Base-by-base conservation (phyloP, 2,888 invertebrate genomes). In the Drosophila neonasuta region DNA sequence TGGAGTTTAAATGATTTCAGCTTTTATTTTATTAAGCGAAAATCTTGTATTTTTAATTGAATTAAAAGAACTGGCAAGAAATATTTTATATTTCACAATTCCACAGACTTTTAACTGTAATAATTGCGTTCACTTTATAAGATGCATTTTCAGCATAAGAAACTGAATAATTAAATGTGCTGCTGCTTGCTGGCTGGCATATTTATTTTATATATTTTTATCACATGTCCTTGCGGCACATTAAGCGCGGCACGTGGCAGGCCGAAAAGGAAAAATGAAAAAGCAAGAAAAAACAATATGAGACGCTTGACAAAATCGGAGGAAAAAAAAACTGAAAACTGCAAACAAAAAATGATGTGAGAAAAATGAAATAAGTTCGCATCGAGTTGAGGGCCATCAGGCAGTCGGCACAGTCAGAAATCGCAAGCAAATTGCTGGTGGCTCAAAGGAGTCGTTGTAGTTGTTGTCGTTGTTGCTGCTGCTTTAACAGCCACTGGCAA, bases 401-500 rank as follows among this genome's bases (percentile, higher is more conserved):
- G n/a, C 36, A 36, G 36, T 5, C 36, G 39, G 44, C 20, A 20
- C 34, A 52, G 59, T 29, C 73, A 57, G 50, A 60, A 64, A 34
- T 44, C 49, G 36, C 24, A 11, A 17, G 51, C 34, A 50, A 54
- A 68, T 68, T 72, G 62, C 60, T 62, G 56, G 24, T 46, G 71
- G 65, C 70, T 60, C 49, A 59, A 50, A 55, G 13, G 45, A 62
- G 44, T 42, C 41, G 44, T 39, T 15, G 48, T 15, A 30, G 34
- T 49, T 49, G 42, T 17, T 41, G 46, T 41, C 58, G 48, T 15
- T 63, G 58, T 30, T 39, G 61, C 30, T 57, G 57, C 4, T 54
- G 55, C 51, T 58, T 51, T 30, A 61, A 62, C 54, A 39, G 59
- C 58, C 65, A 56, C 20, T 57, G 75, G 70, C 74, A 78, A 61